Percentiles rank a stretch among this genome's conserved stretches.
These are phyloP conservation scores for Xestia c-nigrum DNA, from an alignment of 2,888 invertebrate species.

Conservation along the genomic window DNA sequence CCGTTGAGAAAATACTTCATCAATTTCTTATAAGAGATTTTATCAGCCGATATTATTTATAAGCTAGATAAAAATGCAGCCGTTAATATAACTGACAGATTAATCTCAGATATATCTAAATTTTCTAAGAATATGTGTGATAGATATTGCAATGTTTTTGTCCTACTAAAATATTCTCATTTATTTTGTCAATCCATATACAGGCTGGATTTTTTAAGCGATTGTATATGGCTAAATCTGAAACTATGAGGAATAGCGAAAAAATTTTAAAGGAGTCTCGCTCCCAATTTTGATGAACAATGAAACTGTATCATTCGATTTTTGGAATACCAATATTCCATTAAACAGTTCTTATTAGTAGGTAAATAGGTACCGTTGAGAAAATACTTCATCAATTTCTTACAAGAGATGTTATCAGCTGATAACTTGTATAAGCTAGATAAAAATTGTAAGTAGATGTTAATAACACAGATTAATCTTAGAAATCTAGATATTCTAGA, in stretches of 20 bases:
- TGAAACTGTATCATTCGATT: too few species aligned
- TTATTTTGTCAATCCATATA: not conserved
- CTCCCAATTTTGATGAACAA: too few species aligned
- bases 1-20: conserved; percentile 30
- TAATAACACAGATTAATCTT: conserved; percentile 36
- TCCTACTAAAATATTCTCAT: not conserved
- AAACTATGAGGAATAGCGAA: too few species aligned
- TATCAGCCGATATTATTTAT: conserved; percentile 43
- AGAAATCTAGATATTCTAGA: conserved; percentile 28
- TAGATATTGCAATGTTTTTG: conserved; percentile 7
- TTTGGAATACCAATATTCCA: too few species aligned
- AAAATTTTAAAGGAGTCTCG: too few species aligned
- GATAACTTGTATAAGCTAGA: conserved; percentile 40
- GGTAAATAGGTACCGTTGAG: not conserved
- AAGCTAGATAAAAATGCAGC: conserved; percentile 45
- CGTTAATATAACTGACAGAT: conserved; percentile 37
- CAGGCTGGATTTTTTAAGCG: too few species aligned
- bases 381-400: conserved; percentile 40
- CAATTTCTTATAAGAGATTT: conserved; percentile 38
- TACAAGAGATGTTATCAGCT: conserved; percentile 37
- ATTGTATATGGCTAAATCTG: too few species aligned
- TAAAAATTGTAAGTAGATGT: conserved; percentile 49
- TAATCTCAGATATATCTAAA: conserved; percentile 26
- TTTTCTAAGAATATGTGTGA: conserved; percentile 25
- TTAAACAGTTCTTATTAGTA: not conserved